Percentiles rank a stretch among this genome's conserved stretches.
phyloP scores from a whole-genome alignment of 1,140 invertebrate species.

The Drosophila elegans region DNA sequence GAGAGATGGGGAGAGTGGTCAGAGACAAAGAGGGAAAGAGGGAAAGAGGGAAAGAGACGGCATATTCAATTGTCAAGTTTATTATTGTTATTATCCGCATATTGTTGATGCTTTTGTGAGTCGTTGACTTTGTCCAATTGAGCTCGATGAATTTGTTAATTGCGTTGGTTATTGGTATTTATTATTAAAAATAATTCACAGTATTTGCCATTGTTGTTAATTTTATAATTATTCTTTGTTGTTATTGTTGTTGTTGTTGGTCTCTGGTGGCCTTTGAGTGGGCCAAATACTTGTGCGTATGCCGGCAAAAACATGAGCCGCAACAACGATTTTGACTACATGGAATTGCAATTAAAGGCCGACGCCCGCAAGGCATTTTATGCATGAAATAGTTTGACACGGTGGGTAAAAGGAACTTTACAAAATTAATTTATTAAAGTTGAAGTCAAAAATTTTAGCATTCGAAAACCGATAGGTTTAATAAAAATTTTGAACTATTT shows the following conservation, averaged over 20 bases:
- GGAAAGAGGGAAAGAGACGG: slow-evolving; percentile 4
- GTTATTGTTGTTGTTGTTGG: not conserved
- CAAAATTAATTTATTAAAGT: not conserved
- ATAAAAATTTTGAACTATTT: too few species aligned
- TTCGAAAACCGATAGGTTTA: not conserved
- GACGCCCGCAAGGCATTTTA: slow-evolving; percentile 44
- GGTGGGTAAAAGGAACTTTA: slow-evolving; percentile 2
- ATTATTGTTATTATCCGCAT: slow-evolving; percentile 9
- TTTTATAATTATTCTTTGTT: slow-evolving; percentile 36
- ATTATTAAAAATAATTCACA: slow-evolving; percentile 43
- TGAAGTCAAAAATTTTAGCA: not conserved
- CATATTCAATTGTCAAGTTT: slow-evolving; percentile 19
- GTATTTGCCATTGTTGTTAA: slow-evolving; percentile 36
- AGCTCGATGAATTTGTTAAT: slow-evolving; percentile 74
- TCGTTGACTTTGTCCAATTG: slow-evolving; percentile 71
- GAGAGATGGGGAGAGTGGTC: not conserved
- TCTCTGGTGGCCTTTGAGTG: slow-evolving; percentile 24
- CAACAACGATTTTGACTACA: slow-evolving; percentile 31
- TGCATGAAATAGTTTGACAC: slow-evolving; percentile 22
- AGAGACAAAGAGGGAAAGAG: not conserved
- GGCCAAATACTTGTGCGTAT: slow-evolving; percentile 35
- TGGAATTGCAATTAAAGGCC: slow-evolving; percentile 67
- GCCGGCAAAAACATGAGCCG: slow-evolving; percentile 18
- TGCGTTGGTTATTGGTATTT: slow-evolving; percentile 46
- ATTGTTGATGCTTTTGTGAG: slow-evolving; percentile 8